phyloP scores from a whole-genome alignment of 2,888 invertebrate genomes.

The Myopa testacea region DNA sequence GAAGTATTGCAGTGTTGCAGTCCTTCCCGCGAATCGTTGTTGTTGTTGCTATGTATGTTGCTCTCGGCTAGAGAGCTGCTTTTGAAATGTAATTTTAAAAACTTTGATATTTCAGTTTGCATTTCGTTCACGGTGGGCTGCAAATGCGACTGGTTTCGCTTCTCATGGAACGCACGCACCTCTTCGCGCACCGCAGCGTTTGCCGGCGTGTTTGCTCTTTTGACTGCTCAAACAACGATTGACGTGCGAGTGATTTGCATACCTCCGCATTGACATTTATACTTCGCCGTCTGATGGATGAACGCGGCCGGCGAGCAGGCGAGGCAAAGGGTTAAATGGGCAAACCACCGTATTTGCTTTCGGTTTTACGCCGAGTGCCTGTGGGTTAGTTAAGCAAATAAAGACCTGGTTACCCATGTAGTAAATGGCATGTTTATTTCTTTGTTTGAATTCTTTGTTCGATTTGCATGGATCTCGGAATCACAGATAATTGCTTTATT shows the following conservation, averaged over 20 bases:
- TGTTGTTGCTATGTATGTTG: not conserved
- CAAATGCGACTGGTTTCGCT: not conserved
- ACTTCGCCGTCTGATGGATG: not conserved
- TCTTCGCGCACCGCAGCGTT: not conserved
- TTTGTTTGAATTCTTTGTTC: too few relatives aligned
- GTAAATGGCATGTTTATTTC: too few relatives aligned
- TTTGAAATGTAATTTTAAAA: conserved; percentile 32
- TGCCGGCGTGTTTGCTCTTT: not conserved
- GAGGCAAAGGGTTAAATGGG: too few relatives aligned
- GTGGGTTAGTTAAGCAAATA: too few relatives aligned
- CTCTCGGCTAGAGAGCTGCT: conserved; percentile 25
- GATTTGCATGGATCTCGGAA: too few relatives aligned
- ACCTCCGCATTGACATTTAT: conserved; percentile 3
- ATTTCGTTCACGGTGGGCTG: not conserved
- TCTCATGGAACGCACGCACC: not conserved
- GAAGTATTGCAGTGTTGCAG: not conserved
- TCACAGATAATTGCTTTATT: too few relatives aligned
- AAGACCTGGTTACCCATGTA: too few relatives aligned
- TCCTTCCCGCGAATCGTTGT: not conserved
- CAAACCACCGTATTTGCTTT: too few relatives aligned
- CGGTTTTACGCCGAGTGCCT: too few relatives aligned
- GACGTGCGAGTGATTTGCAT: conserved; percentile 3
- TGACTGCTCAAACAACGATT: not conserved
- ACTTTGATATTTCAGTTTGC: conserved; percentile 33
- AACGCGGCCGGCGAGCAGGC: too few relatives aligned